Base-by-base conservation (phyloP, 2,888 invertebrate genomes). In the Drosophila leonis region DNA sequence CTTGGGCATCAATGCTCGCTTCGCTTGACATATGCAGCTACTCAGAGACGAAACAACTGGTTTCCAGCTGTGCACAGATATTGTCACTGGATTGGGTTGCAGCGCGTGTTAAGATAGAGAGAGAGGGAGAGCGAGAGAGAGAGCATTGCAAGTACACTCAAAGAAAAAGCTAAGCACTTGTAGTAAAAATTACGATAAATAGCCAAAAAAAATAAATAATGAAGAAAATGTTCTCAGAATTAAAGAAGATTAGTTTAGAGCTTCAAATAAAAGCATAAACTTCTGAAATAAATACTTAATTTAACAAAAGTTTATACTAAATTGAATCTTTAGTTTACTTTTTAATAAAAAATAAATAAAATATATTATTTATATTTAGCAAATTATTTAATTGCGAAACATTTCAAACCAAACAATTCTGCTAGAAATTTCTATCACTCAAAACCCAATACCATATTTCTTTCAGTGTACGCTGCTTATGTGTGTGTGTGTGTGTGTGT, bases 21-120 rank as follows among this genome's bases (percentile, higher is more conserved):
- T 88, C 71, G 74, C 56, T 57, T 78, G 65, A 76, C 90, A 89
- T 70, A 82, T 87, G 80, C 83, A 72, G 60, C 64, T 61, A 72
- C 37, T 57, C 72, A 51, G 37, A 60, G 18, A 49, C 37, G 56
- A 46, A 69, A 57, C 70, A 72, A 89, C 80, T 87, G 89, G 89
- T 78, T 87, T 89, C 89, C 88, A 87, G 83, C 83, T 83, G 90
- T 72, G 76, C 55, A 27, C 70, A 54, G 63, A 68, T 62, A 63
- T 56, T 65, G 62, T 69, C 56, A 31, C 65, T 56, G 44, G 44
- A 20, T 39, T 46, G 31, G 37, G 9, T 13, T 35, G 18, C 27
- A 35, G 41, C 41, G 55, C 52, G 37, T n/a, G 37, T n/a, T 46
- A 12, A 18, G 12, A 33, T 18, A 35, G 24, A 6, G 33, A 12